Conservation (phyloP, 2,888 invertebrate genomes). For the Rhamnusium bicolor region DNA sequence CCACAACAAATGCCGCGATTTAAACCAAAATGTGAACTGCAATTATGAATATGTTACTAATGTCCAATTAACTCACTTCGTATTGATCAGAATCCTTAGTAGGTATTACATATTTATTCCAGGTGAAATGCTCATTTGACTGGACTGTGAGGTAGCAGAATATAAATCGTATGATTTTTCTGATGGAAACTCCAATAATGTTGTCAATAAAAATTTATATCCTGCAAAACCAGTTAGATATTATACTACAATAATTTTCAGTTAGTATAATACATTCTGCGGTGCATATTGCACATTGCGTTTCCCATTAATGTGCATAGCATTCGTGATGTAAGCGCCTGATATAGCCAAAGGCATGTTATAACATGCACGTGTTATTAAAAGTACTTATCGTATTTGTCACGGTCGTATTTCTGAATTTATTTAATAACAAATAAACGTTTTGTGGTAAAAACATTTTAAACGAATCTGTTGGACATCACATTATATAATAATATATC, state of each 20-base stretch:
- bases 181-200: background rate
- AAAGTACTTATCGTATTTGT: constrained; percentile 24
- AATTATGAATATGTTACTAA: too few species aligned
- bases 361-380: constrained; percentile 29
- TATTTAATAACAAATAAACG: background rate
- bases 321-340: constrained; percentile 21
- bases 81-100: too few species aligned
- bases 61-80: too few species aligned
- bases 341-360: constrained; percentile 29
- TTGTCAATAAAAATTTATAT: background rate
- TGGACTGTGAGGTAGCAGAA: background rate
- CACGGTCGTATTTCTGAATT: constrained; percentile 13
- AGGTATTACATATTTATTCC: too few species aligned
- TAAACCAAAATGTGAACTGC: too few species aligned
- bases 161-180: background rate
- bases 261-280: constrained; percentile 30
- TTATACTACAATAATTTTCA: constrained; percentile 25
- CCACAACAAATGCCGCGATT: too few species aligned
- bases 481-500: background rate
- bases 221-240: background rate
- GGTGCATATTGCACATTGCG: constrained; percentile 34
- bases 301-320: constrained; percentile 28
- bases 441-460: background rate
- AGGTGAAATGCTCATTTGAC: too few species aligned
- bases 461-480: background rate